Conservation (phyloP, 2,797 vertebrate genomes). For the Cuniculus paca region DNA sequence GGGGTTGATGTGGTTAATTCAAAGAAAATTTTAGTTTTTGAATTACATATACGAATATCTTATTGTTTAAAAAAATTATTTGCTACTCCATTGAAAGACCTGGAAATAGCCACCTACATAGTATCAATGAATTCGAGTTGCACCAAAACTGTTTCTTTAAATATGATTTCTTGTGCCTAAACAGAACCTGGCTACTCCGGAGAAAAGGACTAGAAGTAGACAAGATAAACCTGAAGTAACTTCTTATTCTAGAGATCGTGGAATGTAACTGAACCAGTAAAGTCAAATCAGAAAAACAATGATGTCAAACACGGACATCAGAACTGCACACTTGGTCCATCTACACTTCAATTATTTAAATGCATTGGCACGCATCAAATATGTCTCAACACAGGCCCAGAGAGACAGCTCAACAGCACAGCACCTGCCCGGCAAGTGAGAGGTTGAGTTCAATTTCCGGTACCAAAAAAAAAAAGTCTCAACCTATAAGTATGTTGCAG, state of each 20-base stretch:
- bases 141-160: not conserved
- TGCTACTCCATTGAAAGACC: not conserved
- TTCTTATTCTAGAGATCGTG: not conserved
- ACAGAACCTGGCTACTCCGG: too few relatives aligned
- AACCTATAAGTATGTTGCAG: not conserved
- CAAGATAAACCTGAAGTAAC: not conserved
- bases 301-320: not conserved
- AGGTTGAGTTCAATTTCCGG: too few relatives aligned
- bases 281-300: not conserved
- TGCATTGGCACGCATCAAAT: not conserved
- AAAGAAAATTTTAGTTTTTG: not conserved
- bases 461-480: not conserved
- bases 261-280: too few relatives aligned
- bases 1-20: not conserved
- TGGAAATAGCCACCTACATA: not conserved
- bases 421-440: too few relatives aligned
- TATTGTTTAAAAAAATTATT: not conserved
- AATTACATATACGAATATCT: not conserved
- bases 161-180: not conserved
- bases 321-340: not conserved
- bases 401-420: too few relatives aligned
- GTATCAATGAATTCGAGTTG: rapidly evolving
- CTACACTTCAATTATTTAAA: not conserved
- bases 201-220: not conserved
- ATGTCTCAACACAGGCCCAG: not conserved